Evolutionary conservation across 2,797 vertebrate species (phyloP).

Genomic region (Carduelis carduelis): DNA sequence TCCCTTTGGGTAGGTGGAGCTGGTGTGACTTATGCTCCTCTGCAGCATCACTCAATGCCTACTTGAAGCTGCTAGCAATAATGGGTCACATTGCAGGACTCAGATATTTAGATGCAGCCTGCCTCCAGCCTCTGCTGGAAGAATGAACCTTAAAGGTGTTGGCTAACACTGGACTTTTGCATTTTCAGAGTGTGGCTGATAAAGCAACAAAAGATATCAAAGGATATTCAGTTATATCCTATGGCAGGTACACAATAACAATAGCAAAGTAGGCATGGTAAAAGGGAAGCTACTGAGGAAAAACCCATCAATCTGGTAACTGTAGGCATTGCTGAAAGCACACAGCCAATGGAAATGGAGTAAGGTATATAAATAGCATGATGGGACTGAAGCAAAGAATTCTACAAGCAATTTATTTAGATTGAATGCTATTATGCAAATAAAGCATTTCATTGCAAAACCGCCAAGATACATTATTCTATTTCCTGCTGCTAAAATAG

Average conservation of each 20-base stretch:
- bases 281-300: not conserved
- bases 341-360: not conserved
- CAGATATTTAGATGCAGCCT: not conserved
- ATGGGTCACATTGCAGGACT: not conserved
- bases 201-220: not conserved
- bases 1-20: not conserved
- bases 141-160: not conserved
- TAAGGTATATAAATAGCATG: not conserved
- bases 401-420: not conserved
- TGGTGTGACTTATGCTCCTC: not conserved
- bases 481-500: not conserved
- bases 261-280: not conserved
- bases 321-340: not conserved
- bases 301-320: not conserved
- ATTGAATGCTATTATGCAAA: not conserved
- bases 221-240: not conserved
- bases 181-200: not conserved
- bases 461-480: not conserved
- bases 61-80: not conserved
- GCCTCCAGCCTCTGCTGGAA: not conserved
- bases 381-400: not conserved
- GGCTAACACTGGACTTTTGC: not conserved
- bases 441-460: not conserved
- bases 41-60: not conserved
- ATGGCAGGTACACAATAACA: not conserved